Base-by-base conservation (phyloP, 2,888 invertebrate species). In the Leucania comma region DNA sequence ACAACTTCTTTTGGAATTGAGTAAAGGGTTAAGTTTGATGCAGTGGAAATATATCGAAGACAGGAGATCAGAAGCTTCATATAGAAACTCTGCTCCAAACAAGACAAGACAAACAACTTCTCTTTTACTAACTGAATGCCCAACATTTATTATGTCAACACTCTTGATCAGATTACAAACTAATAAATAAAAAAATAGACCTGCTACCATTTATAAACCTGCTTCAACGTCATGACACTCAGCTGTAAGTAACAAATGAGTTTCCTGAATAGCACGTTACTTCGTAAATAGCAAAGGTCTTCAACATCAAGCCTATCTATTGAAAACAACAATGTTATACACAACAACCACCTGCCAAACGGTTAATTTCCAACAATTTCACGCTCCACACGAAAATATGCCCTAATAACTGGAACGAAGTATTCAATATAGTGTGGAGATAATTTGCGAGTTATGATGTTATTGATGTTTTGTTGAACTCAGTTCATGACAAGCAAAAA, bases 331-430 rank as follows among this genome's bases (percentile, higher is more conserved):
- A 83, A 80, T 73, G 72, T 83, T 77, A 66, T 42, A 62, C 63
- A 61, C 66, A 74, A 73, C 67, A 78, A 67, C 75, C 82, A 84
- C 84, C 83, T 82, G 84, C 77, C 83, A 83, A 84, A 84, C 75
- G 80, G 84, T 84, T 70, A 9, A 79, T 84, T 75, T 59, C 61
- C 35, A 80, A 75, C 66, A 63, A 81, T 72, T 78, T 81, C 46
- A 67, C 26, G 50, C 56, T 63, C 66, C 63, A 83, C 61, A 24
- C 58, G 62, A 81, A 73, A 72, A 64, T 69, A 69, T 60, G 58
- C 73, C 35, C 56, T 74, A 81, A 60, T 35, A 24, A 48, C 48
- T 70, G 53, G 53, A 64, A 58, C 66, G 62, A 67, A 84, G 38
- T 48, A 53, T 72, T 75, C 67, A 71, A 72, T 73, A 70, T 82